These are phyloP conservation scores for Elymnias hypermnestra DNA, from an alignment of 1,140 invertebrate species.

Conservation along the genomic window DNA sequence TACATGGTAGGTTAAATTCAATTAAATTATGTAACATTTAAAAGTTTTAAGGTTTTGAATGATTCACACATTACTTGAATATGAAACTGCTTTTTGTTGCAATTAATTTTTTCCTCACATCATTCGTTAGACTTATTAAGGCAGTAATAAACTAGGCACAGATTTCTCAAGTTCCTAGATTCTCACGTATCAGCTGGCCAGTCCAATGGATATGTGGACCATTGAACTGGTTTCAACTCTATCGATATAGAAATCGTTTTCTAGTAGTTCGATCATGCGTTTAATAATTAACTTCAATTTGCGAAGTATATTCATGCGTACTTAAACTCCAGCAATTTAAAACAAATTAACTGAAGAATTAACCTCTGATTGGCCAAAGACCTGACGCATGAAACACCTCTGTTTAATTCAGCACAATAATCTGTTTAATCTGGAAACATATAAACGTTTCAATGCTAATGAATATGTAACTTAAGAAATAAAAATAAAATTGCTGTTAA, in stretches of 20 bases:
- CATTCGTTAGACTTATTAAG: conserved; percentile 3
- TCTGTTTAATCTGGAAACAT: not conserved
- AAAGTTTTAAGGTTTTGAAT: too few relatives aligned
- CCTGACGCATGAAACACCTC: not conserved
- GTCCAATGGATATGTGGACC: conserved; percentile 66
- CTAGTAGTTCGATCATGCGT: conserved; percentile 64
- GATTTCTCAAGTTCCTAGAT: conserved; percentile 65
- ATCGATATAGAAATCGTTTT: conserved; percentile 67
- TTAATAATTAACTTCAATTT: conserved; percentile 54
- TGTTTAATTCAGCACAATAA: not conserved
- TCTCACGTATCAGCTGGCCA: conserved; percentile 63
- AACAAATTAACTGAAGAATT: not conserved
- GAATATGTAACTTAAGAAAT: too few relatives aligned
- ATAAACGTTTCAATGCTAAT: too few relatives aligned
- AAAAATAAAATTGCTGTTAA: too few relatives aligned
- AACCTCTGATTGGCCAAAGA: not conserved
- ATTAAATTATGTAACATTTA: too few relatives aligned
- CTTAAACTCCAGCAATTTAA: not conserved
- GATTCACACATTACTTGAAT: not conserved
- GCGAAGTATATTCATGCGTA: conserved; percentile 15
- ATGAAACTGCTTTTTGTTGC: not conserved
- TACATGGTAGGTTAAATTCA: too few relatives aligned
- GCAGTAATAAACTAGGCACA: conserved; percentile 20
- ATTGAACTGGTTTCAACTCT: conserved; percentile 68
- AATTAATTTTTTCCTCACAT: not conserved